phyloP scores from a whole-genome alignment of 2,888 invertebrate species.

The Nemurella pictetii region DNA sequence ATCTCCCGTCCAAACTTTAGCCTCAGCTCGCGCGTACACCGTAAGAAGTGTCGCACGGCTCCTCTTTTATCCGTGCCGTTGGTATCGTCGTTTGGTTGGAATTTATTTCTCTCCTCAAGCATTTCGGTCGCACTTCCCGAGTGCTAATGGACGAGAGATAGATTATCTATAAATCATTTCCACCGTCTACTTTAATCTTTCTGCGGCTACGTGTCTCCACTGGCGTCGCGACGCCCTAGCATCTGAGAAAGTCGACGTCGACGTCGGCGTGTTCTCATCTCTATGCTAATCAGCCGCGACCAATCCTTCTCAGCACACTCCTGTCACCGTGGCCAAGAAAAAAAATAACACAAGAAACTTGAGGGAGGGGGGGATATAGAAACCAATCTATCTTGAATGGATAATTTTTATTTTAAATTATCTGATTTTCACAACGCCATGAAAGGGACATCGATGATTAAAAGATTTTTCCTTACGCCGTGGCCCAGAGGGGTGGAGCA shows the following conservation, averaged over 20 bases:
- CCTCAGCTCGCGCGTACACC: too few species aligned
- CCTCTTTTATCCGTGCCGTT: too few species aligned
- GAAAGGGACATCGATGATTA: neutral
- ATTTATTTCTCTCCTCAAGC: too few species aligned
- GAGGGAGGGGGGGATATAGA: neutral
- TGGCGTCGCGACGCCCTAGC: neutral
- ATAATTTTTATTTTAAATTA: neutral
- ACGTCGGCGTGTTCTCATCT: neutral
- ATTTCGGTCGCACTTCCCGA: neutral
- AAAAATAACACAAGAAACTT: neutral
- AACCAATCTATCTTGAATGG: neutral
- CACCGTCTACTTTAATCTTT: neutral
- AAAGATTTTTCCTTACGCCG: neutral
- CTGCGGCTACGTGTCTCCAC: neutral
- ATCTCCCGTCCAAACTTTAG: neutral
- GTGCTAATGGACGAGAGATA: neutral
- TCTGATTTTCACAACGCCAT: neutral
- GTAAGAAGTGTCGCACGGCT: too few species aligned
- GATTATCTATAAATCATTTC: neutral
- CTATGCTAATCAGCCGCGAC: neutral
- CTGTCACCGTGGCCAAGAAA: too few species aligned
- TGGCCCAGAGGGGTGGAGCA: neutral
- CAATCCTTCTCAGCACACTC: neutral
- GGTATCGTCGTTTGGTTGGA: too few species aligned
- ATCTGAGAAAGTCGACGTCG: neutral